Base-by-base conservation (phyloP, 2,888 invertebrate species). In the Eucera pruinosa region DNA sequence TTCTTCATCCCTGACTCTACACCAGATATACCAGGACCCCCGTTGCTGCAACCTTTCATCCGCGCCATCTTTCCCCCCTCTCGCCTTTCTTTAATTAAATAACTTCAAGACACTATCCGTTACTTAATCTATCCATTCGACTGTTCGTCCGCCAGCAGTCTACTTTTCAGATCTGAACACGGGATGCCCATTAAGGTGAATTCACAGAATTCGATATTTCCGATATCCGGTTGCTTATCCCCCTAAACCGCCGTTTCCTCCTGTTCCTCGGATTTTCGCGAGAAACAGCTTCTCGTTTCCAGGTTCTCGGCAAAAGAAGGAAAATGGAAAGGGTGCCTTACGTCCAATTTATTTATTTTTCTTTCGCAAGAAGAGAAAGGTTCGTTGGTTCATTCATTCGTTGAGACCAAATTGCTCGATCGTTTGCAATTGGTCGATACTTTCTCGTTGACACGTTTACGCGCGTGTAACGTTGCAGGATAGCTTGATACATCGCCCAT, bases 41-140 rank as follows among this genome's bases (percentile, higher is more conserved):
- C 18, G 47, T 30, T 2, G 30, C 47, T 25, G 13, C 23, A 1
- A 5, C 30, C 39, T 50, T 62, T 41, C 64, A 25, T 27, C 20
- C 43, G 15, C 36, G n/a, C 57, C 58, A 52, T 62, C 61, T 20
- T 41, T 36, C 41, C 55, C 23, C 54, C 57, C 57, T 54, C 62
- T 60, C 71, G 65, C 72, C 77, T 79, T 83, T 81, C 86, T 86
- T 85, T 91, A 89, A 91, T 91, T 89, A 90, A 91, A 90, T 91
- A 90, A 91, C 90, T 91, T 88, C 81, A 83, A 87, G 88, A 89
- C 89, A 89, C 87, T 89, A 89, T 90, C 88, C 86, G 85, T 87
- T 87, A 87, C 88, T 88, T 88, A 85, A 85, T 86, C 86, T 84
- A 82, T 78, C 86, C 81, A 61, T 73, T 71, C 73, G 79, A 66